Percentiles rank a stretch among this genome's conserved stretches.
Evolutionary conservation across 2,113 vertebrate species (phyloP).

Genomic region (Odobenus rosmarus): DNA sequence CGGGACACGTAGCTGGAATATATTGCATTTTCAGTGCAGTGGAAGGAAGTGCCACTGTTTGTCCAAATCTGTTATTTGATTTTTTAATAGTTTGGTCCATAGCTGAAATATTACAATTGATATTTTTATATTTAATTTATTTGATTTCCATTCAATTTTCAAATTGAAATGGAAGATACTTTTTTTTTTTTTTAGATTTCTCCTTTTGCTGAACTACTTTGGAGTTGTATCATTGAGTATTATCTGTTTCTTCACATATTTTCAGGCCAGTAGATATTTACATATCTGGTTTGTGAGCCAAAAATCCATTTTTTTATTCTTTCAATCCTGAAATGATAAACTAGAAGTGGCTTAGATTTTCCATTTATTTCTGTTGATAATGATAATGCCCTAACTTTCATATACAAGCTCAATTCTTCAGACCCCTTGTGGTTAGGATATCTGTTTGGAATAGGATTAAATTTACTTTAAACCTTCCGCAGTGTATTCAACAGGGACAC

Average conservation of each 20-base stretch:
- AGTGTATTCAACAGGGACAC: not conserved
- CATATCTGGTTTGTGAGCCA: slow-evolving; percentile 33
- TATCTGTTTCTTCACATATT: slow-evolving; percentile 34
- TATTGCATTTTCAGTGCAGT: not conserved
- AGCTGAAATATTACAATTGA: not conserved
- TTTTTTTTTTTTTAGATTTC: not conserved
- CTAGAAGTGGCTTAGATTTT: slow-evolving; percentile 38
- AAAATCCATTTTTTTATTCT: slow-evolving; percentile 54
- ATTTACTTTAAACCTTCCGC: not conserved
- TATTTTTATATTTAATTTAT: slow-evolving; percentile 12
- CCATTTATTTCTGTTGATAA: not conserved
- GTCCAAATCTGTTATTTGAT: slow-evolving; percentile 3
- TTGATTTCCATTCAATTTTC: slow-evolving; percentile 56
- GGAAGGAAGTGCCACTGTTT: not conserved
- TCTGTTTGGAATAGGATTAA: not conserved
- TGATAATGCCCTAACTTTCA: not conserved
- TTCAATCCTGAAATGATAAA: slow-evolving; percentile 42
- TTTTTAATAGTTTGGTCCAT: slow-evolving; percentile 20
- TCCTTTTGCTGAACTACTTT: slow-evolving; percentile 28
- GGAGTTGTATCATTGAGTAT: not conserved
- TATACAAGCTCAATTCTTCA: not conserved
- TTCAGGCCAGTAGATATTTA: not conserved
- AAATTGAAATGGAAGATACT: slow-evolving; percentile 16
- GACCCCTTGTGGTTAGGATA: not conserved
- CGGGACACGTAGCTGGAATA: not conserved